Percentiles rank a stretch among this genome's conserved stretches.
These are phyloP conservation scores for Adoxophyes honmai DNA, from an alignment of 1,140 invertebrate species.

Conservation along the genomic window DNA sequence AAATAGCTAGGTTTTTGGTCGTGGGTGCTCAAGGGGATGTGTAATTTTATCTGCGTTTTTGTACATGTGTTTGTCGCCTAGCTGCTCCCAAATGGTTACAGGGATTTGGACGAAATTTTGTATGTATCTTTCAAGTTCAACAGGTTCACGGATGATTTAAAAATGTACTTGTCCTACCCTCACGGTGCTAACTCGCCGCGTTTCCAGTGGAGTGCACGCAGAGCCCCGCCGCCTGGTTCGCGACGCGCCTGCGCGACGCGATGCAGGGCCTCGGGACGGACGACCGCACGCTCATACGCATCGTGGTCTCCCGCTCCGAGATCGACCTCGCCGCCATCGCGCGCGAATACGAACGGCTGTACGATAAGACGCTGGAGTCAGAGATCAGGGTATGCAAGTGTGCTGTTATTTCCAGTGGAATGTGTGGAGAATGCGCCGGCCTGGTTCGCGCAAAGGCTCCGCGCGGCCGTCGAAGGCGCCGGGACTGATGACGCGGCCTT, in stretches of 20 bases:
- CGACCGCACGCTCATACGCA: constrained; percentile 84
- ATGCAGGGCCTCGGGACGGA: constrained; percentile 86
- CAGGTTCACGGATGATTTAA: no score
- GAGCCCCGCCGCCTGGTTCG: constrained; percentile 84
- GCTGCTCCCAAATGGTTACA: no score
- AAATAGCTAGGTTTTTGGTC: no score
- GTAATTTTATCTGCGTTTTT: no score
- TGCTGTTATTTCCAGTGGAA: constrained; percentile 77
- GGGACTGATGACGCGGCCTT: constrained; percentile 85
- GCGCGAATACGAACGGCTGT: constrained; percentile 82
- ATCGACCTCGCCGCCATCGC: constrained; percentile 85
- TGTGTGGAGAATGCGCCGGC: constrained; percentile 83
- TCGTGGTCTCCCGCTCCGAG: constrained; percentile 85
- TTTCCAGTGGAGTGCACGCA: constrained; percentile 84
- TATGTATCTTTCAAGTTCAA: no score
- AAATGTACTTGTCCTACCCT: no score
- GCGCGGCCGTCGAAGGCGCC: constrained; percentile 82
- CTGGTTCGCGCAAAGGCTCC: constrained; percentile 85
- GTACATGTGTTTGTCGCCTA: no score
- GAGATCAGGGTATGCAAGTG: constrained; percentile 79
- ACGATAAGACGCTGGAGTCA: constrained; percentile 83
- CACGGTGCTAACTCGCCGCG: neutral
- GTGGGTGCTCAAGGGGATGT: no score
- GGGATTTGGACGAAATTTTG: no score
- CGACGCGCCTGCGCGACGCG: constrained; percentile 82